Evolutionary conservation across 2,113 vertebrate species (phyloP).

Genomic region (Trematocara nigrifrons): DNA sequence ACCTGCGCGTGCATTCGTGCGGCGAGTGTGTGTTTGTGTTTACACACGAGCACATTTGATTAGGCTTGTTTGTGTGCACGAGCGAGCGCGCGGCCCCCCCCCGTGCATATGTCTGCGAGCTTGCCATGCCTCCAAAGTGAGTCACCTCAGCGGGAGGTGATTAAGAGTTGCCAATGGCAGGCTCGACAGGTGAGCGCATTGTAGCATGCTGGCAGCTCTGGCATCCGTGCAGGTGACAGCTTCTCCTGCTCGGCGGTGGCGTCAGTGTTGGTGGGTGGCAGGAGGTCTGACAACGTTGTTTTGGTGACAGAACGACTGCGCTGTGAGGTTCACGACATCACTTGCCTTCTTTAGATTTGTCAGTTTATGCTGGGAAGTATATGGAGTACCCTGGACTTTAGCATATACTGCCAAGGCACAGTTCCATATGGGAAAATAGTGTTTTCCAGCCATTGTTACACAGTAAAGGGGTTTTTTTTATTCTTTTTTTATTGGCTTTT

Average conservation of each 20-base stretch:
- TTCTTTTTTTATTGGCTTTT: background rate
- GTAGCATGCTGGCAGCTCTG: constrained; percentile 59
- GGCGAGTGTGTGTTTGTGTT: background rate
- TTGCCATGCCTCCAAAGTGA: constrained; percentile 38
- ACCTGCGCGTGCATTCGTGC: background rate
- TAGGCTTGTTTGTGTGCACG: constrained; percentile 45
- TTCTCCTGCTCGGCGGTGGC: constrained; percentile 50
- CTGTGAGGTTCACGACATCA: constrained; percentile 58
- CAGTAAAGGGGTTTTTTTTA: background rate
- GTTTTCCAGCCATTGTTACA: background rate
- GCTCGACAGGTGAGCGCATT: constrained; percentile 64
- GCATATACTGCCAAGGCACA: background rate
- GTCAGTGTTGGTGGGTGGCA: constrained; percentile 59
- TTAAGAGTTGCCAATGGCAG: constrained; percentile 64
- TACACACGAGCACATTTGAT: constrained; percentile 48
- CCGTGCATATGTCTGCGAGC: background rate
- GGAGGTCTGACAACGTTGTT: constrained; percentile 59
- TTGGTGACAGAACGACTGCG: constrained; percentile 62
- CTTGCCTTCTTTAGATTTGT: constrained; percentile 63
- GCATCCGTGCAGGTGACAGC: constrained; percentile 64
- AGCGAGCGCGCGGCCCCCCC: background rate
- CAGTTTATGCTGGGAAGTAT: constrained; percentile 47
- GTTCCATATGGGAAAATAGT: background rate
- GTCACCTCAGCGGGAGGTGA: constrained; percentile 56
- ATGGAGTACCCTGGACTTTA: constrained; percentile 4